Evolutionary conservation across 2,113 vertebrate genomes (phyloP), one percentile per base, ranked within the genome.

Genomic region (Holacanthus passer): DNA sequence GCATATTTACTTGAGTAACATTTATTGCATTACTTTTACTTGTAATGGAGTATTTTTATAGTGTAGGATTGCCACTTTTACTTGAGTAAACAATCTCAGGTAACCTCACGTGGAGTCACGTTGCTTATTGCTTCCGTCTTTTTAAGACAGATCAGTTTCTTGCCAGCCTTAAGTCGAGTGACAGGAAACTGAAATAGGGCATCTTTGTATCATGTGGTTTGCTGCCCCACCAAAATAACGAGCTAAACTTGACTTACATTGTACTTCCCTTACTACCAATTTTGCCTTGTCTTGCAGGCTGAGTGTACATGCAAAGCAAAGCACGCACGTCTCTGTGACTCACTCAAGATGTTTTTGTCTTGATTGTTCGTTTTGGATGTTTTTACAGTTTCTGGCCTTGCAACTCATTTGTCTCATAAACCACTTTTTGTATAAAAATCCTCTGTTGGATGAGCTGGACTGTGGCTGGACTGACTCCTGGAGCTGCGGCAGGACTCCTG

Each of bases 121-220:
- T 11, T 68, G 20, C 10, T 48, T 64, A 8, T 81, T 52, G 10
- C 73, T 79, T 69, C 67, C 1, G 4, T 79, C 60, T 11, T 2
- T 64, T 75, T 47, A 59, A 48, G 77, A 45, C 35, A 52, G 35
- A 69, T 55, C 1, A n/a, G 39, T 53, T 70, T 76, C 41, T 58
- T 86, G 72, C 74, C 79, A 87, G 7, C 72, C 59, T 89, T 41
- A 0, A 68, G 45, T 62, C 2, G 13, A 70, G 47, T 85, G 71
- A 86, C 86, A 81, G 91, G 92, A 93, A 93, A 37, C 86, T 78
- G 47, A 93, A 92, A 58, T 85, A 84, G 89, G 77, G 85, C 89
- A 87, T 77, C 60, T 2, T 85, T 3, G 41, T 53, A 37, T 93
- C 92, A 91, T 91, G 91, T 89, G 92, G 87, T 79, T 67, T 63